phyloP scores from a whole-genome alignment of 2,888 invertebrate species.

The Allolobophora icterica region DNA sequence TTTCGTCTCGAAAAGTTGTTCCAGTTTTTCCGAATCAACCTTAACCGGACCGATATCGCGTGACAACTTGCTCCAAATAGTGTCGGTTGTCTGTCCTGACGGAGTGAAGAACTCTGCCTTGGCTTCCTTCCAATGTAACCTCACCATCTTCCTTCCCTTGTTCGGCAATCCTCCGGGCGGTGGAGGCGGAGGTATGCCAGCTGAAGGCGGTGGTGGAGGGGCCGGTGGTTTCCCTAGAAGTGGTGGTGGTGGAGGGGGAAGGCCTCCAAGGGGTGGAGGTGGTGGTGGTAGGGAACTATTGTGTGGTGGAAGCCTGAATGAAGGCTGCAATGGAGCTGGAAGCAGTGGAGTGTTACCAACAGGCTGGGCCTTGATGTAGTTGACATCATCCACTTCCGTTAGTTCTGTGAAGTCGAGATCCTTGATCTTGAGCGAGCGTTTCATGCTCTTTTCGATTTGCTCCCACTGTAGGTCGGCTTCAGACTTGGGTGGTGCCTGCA shows the following conservation, averaged over 20 bases:
- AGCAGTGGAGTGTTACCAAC: not conserved
- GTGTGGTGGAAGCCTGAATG: constrained; percentile 51
- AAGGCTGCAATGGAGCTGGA: constrained; percentile 49
- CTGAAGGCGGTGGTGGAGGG: constrained; percentile 52
- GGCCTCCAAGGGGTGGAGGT: constrained; percentile 36
- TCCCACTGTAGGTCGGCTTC: constrained; percentile 87
- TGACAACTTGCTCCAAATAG: constrained; percentile 60
- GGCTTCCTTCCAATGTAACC: constrained; percentile 94
- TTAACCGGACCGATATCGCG: constrained; percentile 68
- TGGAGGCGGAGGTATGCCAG: constrained; percentile 48
- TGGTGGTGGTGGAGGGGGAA: constrained; percentile 54
- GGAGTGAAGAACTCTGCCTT: constrained; percentile 51
- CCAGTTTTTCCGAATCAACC: constrained; percentile 89
- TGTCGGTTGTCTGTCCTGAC: constrained; percentile 52
- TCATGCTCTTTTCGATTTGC: constrained; percentile 70
- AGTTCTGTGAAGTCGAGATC: constrained; percentile 94
- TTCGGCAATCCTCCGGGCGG: constrained; percentile 54
- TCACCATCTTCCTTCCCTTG: constrained; percentile 87
- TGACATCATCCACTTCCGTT: constrained; percentile 82
- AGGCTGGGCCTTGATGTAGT: constrained; percentile 49
- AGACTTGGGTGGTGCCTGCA: constrained; percentile 39
- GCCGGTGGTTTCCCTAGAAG: constrained; percentile 38
- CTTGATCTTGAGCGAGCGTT: constrained; percentile 72
- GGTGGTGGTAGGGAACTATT: constrained; percentile 49
- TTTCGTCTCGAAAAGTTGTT: constrained; percentile 94